A percentile compares a stretch with the other conserved stretches of the same genome.
Conservation (phyloP, 2,888 invertebrate species). For the Drosophila phalerata region DNA sequence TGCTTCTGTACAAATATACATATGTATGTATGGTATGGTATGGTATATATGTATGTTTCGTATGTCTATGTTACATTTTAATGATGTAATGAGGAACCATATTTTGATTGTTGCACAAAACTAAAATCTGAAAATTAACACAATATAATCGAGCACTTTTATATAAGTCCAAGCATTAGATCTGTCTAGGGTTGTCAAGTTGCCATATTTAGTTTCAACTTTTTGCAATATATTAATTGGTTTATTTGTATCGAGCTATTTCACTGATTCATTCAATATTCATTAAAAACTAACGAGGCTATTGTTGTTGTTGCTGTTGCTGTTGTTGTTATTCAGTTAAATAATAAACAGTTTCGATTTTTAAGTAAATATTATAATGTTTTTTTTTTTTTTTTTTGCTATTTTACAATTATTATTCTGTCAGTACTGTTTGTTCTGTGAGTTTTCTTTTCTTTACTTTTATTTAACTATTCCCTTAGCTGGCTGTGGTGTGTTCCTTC, state of each 20-base stretch:
- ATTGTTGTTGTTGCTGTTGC: constrained; percentile 64
- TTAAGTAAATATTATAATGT: constrained; percentile 3
- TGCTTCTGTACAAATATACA: constrained; percentile 42
- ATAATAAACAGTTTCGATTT: constrained; percentile 49
- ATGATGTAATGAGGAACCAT: constrained; percentile 66
- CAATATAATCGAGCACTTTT: constrained; percentile 12
- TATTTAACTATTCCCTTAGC: constrained; percentile 50
- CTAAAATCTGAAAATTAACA: constrained; percentile 23
- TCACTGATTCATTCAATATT: constrained; percentile 52
- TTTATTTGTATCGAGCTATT: constrained; percentile 51
- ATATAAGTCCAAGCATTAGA: constrained; percentile 7
- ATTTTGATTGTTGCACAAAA: constrained; percentile 65
- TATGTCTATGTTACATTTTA: constrained; percentile 46
- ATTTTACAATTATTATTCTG: constrained; percentile 51
- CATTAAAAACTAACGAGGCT: constrained; percentile 79
- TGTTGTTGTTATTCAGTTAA: constrained; percentile 44
- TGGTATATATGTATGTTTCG: constrained; percentile 28
- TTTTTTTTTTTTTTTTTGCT: constrained; percentile 11
- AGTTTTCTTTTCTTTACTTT: constrained; percentile 16
- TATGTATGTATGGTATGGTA: constrained; percentile 19
- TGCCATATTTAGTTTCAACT: constrained; percentile 38
- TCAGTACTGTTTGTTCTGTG: constrained; percentile 42
- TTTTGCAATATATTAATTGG: constrained; percentile 69
- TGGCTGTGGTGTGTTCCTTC: constrained; percentile 50
- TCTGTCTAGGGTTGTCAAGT: constrained; percentile 27